Base-by-base conservation (phyloP, 1,140 invertebrate species). In the Lordiphosa clarofinis region DNA sequence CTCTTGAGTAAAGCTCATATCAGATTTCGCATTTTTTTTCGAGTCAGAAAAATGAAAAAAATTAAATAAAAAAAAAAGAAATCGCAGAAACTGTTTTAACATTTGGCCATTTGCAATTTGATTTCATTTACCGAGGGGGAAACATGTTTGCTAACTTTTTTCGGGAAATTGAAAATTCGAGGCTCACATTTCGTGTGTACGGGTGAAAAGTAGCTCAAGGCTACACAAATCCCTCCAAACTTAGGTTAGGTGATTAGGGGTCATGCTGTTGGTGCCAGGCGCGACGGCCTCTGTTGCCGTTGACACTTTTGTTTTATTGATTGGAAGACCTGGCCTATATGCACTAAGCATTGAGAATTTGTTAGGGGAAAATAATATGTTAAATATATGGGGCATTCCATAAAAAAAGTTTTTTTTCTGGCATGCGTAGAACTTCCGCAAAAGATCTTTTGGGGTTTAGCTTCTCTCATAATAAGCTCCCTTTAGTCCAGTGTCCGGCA, bases 1-100 rank as follows among this genome's bases (percentile, higher is more conserved):
- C 43, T 46, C 43, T 46, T 46, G 43, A 46, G 43, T 46, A 46
- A 46, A 46, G 31, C 43, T 46, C 24, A 46, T 46, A 46, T 46
- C 43, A 46, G 11, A 46, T 46, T 46, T 46, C 43, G 24, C 43
- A 46, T n/a, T n/a, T n/a, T n/a, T n/a, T n/a, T n/a, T n/a, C 43
- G 13, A 46, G 24, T 13, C 11, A 46, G 24, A 31, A 31, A 46
- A 46, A 13, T 28, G 12, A 31, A 31, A 46, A 11, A 31, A 19
- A 12, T 4, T 31, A 31, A 11, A 33, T 12, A 11, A 24, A 24
- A 12, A 31, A 31, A 11, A 12, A 40, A n/a, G 11, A 33, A 46
- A 13, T 46, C 13, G 28, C 43, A 46, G 24, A 46, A 46, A 46
- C 43, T 46, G 31, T 46, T 46, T 12, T 24, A 46, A 46, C 24